Evolutionary conservation across 2,888 invertebrate species (phyloP), one percentile per base, ranked within the genome.

Genomic region (Heliconius ethilla): DNA sequence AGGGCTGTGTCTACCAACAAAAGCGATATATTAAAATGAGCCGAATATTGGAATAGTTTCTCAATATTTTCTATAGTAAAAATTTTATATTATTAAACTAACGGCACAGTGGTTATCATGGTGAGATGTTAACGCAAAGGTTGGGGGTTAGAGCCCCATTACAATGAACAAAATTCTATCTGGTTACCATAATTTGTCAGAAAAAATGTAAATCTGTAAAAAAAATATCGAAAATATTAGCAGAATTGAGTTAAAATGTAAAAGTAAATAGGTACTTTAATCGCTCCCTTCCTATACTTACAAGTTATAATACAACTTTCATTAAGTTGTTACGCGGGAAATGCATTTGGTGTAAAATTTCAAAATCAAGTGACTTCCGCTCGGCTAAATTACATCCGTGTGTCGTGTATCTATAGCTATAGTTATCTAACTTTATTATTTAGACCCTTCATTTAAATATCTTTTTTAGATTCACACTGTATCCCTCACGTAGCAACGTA

Each of bases 321-420:
- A 72, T 59, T 72, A 59, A 72, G 59, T 72, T 72, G 72, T 72
- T 72, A 37, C 27, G 33, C 29, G 72, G 72, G 72, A 72, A 72
- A 72, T 72, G 72, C 33, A 33, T 72, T 55, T 59, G 55, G 72
- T 72, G 55, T 72, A 72, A 59, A 72, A 72, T 72, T 72, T 59
- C 72, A 72, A 72, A 59, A 59, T 59, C 10, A 33, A n/a, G 3
- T 59, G n/a, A 59, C 59, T 72, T 72, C 72, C 72, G 33, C 33
- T 33, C 6, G n/a, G 33, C 55, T 72, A 59, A 72, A 59, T 72
- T 72, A 72, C 72, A 72, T 72, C 72, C 72, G 72, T 10, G 7
- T 6, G 72, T 59, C 15, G 29, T 33, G 29, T 72, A 25, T 72
- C 55, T 25, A 72, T 72, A n/a, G n/a, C 69, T 69, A 59, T 37